phyloP scores from a whole-genome alignment of 1,140 invertebrate genomes.

The Conus ventricosus region DNA sequence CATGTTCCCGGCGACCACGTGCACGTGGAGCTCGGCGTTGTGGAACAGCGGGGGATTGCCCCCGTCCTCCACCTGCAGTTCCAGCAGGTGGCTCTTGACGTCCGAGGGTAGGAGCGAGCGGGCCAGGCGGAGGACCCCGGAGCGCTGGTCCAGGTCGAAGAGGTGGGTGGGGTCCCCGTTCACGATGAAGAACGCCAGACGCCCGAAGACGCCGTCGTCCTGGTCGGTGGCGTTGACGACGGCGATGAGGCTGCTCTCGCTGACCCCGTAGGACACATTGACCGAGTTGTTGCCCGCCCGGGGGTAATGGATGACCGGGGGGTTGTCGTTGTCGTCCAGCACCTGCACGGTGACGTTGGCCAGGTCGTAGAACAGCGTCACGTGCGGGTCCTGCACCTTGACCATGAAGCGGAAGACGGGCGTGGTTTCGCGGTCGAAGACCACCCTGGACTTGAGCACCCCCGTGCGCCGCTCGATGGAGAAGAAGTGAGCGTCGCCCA shows the following conservation, averaged over 20 bases:
- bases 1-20: constrained; percentile 35
- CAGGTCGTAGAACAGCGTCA: constrained; percentile 40
- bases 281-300: constrained; percentile 59
- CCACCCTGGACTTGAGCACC: constrained; percentile 39
- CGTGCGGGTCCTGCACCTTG: constrained; percentile 48
- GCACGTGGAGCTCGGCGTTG: constrained; percentile 36
- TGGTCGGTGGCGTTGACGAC: constrained; percentile 57
- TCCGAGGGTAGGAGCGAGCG: constrained; percentile 50
- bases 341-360: constrained; percentile 63
- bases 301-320: constrained; percentile 63
- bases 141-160: constrained; percentile 57
- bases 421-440: constrained; percentile 54
- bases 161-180: constrained; percentile 54
- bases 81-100: constrained; percentile 54
- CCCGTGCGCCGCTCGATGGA: constrained; percentile 51
- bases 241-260: constrained; percentile 48
- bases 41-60: constrained; percentile 46
- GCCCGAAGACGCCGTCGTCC: constrained; percentile 49
- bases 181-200: constrained; percentile 42
- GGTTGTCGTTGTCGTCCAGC: constrained; percentile 70
- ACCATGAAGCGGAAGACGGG: constrained; percentile 50
- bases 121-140: constrained; percentile 58
- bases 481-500: constrained; percentile 38
- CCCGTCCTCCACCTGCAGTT: constrained; percentile 59
- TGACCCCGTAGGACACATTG: constrained; percentile 47